phyloP scores from a whole-genome alignment of 30 jellyfish, hydroid and myxozoan species.

The Phacellophora camtschatica region DNA sequence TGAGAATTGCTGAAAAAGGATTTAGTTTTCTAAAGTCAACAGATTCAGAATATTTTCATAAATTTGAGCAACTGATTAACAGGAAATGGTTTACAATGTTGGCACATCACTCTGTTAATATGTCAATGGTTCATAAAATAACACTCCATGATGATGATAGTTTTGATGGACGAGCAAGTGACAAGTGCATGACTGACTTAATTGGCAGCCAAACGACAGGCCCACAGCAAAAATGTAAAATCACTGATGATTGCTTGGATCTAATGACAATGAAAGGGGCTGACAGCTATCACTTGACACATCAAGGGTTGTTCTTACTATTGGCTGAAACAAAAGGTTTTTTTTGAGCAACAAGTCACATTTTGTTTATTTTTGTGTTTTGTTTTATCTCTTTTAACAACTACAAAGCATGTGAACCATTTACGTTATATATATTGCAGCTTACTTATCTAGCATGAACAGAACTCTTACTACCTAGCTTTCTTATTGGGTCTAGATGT shows the following conservation, averaged over 20 bases:
- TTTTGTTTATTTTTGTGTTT: not conserved
- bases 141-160: constrained; percentile 1
- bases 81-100: constrained; percentile 31
- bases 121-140: not conserved
- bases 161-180: constrained; percentile 59
- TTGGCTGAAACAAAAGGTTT: constrained; percentile 56
- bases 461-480: no score
- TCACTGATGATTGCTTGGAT: constrained; percentile 61
- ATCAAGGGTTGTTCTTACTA: constrained; percentile 64
- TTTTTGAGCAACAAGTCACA: no score
- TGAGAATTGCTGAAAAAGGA: constrained; percentile 15
- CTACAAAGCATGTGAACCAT: no score
- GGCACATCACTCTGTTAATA: constrained; percentile 23
- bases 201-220: constrained; percentile 47
- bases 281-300: constrained; percentile 60
- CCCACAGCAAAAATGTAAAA: constrained; percentile 15
- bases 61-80: constrained; percentile 27
- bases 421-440: no score
- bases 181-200: constrained; percentile 62
- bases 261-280: constrained; percentile 57
- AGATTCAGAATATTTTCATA: constrained; percentile 36
- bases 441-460: no score
- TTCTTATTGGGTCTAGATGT: no score
- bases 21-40: not conserved
- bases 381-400: not conserved